Evolutionary conservation across 2,888 invertebrate species (phyloP).

Genomic region (Drosophila lutescens): DNA sequence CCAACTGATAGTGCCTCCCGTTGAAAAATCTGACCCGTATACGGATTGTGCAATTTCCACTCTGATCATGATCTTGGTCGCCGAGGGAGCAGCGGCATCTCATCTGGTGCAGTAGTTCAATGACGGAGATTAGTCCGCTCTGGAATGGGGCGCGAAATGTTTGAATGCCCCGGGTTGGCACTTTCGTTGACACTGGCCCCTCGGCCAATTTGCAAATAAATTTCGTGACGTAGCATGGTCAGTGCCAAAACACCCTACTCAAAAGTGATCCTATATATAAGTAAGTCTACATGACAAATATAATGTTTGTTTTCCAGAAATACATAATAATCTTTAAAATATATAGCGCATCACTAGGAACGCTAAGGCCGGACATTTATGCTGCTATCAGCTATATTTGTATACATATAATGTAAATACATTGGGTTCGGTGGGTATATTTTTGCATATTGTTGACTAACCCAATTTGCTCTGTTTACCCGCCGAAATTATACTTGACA

Average conservation of each 20-base stretch:
- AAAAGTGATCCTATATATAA: not conserved
- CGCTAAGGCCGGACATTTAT: slow-evolving; percentile 1
- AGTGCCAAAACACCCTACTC: slow-evolving; percentile 28
- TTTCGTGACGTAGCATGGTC: slow-evolving; percentile 33
- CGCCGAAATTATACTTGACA: slow-evolving; percentile 73
- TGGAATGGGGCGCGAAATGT: slow-evolving; percentile 56
- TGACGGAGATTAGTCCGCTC: slow-evolving; percentile 60
- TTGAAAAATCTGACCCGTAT: slow-evolving; percentile 32
- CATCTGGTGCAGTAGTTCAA: slow-evolving; percentile 66
- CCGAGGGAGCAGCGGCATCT: slow-evolving; percentile 31
- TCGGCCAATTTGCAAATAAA: slow-evolving; percentile 40
- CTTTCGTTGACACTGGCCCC: slow-evolving; percentile 44
- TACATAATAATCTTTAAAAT: too few relatives aligned
- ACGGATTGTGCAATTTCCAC: slow-evolving; percentile 36
- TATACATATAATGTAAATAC: slow-evolving; percentile 10
- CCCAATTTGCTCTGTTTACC: slow-evolving; percentile 64
- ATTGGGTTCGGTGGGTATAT: slow-evolving; percentile 32
- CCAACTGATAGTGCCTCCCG: slow-evolving; percentile 64
- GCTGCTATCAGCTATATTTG: slow-evolving; percentile 33
- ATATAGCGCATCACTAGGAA: slow-evolving; percentile 10
- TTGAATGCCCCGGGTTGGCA: slow-evolving; percentile 40
- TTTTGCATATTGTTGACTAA: slow-evolving; percentile 60
- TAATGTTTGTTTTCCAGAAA: not conserved
- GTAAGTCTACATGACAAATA: not conserved
- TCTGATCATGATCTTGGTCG: slow-evolving; percentile 51